Evolutionary conservation across 2,113 vertebrate species (phyloP).

Genomic region (Tetrao urogallus): DNA sequence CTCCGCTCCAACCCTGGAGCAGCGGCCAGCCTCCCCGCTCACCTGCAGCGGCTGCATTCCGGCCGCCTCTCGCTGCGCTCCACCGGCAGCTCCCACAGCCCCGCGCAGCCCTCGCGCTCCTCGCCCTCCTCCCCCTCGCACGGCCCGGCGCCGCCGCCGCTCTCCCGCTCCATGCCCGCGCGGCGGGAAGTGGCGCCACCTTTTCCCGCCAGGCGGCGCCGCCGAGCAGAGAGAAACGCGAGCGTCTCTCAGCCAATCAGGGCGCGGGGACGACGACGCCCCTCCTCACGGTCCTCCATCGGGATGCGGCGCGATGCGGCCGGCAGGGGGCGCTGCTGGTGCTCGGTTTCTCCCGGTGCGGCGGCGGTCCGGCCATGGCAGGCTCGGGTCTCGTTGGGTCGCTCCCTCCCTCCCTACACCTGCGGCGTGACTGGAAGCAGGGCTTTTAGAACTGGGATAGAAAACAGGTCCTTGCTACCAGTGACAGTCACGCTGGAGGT

Average conservation of each 20-base stretch:
- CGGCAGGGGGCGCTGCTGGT: background rate
- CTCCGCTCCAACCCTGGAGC: no score
- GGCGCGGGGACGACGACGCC: no score
- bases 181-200: background rate
- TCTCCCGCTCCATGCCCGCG: background rate
- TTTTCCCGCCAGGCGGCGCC: background rate
- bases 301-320: fast-evolving
- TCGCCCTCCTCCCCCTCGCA: slow-evolving; percentile 17
- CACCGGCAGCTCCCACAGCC: slow-evolving; percentile 85
- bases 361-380: no score
- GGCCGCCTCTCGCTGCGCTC: slow-evolving; percentile 84
- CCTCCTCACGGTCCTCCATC: background rate
- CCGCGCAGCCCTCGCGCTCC: slow-evolving; percentile 71
- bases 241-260: background rate
- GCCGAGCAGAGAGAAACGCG: fast-evolving
- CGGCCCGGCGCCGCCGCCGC: background rate
- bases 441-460: no score
- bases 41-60: slow-evolving; percentile 90
- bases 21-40: slow-evolving; percentile 20
- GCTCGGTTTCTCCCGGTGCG: fast-evolving
- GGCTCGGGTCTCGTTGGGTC: no score
- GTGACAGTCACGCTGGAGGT: no score
- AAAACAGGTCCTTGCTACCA: no score
- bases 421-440: no score
- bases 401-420: no score